phyloP scores from a whole-genome alignment of 2,113 vertebrate species.

The Balaeniceps rex region DNA sequence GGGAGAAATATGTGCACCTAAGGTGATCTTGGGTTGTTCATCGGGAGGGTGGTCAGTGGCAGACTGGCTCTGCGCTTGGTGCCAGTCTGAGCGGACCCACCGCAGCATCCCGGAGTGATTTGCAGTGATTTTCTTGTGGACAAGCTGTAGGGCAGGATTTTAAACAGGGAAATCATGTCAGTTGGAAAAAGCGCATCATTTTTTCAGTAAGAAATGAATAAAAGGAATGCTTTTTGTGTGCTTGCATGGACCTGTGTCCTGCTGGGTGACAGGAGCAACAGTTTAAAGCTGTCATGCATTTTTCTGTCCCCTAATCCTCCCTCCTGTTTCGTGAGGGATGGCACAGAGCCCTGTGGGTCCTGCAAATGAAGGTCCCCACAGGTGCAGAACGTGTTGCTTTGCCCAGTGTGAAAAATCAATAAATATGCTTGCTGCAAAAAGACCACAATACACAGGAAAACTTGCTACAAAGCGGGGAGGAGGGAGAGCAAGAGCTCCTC shows the following conservation, averaged over 20 bases:
- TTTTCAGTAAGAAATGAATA: neutral
- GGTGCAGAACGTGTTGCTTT: neutral
- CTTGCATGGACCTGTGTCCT: neutral
- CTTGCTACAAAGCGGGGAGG: neutral
- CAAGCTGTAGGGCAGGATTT: neutral
- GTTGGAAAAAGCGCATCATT: neutral
- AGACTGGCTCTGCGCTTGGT: neutral
- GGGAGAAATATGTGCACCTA: neutral
- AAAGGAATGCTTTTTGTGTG: neutral
- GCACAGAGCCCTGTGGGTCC: neutral
- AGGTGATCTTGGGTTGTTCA: fast-evolving
- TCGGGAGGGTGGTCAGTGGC: neutral
- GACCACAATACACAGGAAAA: neutral
- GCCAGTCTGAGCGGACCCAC: neutral
- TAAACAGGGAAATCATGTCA: neutral
- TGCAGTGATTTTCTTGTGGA: neutral
- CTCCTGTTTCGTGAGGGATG: neutral
- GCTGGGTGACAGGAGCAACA: constrained; percentile 17
- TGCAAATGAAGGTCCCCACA: neutral
- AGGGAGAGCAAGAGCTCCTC: constrained; percentile 20
- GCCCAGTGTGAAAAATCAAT: constrained; percentile 21
- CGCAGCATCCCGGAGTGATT: fast-evolving
- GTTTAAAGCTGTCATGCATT: neutral
- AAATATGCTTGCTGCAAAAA: neutral
- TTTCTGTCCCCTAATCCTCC: neutral